A percentile compares a stretch with the other conserved stretches of the same genome.
Evolutionary conservation across 2,113 vertebrate species (phyloP).

Genomic region (Apodemus speciosus): DNA sequence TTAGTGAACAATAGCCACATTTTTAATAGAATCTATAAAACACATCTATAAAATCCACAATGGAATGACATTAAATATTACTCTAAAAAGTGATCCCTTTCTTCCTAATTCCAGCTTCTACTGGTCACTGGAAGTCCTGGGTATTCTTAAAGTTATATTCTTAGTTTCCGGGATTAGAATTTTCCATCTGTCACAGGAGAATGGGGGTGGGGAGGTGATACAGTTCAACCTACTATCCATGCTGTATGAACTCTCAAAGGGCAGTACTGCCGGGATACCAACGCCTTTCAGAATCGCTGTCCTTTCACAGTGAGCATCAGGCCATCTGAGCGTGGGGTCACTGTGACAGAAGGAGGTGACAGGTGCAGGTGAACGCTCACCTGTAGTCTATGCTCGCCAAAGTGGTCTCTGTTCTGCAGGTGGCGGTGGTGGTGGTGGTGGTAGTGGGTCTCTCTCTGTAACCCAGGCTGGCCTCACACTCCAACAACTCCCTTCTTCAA

Average conservation of each 20-base stretch:
- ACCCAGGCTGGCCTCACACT: neutral
- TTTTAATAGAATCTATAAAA: constrained; percentile 46
- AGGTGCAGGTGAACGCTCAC: neutral
- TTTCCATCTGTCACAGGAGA: neutral
- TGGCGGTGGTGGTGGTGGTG: too few species aligned
- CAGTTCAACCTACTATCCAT: neutral
- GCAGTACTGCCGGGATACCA: neutral
- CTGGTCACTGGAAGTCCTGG: neutral
- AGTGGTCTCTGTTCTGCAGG: neutral
- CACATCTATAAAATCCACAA: neutral
- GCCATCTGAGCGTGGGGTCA: neutral
- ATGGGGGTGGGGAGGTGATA: neutral
- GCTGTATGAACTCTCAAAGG: neutral
- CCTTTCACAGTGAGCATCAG: neutral
- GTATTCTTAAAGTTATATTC: neutral
- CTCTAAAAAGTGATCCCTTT: neutral
- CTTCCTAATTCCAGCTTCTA: neutral
- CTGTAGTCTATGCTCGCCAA: too few species aligned
- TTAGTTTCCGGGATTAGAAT: neutral
- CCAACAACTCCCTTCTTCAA: neutral
- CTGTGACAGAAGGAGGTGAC: neutral
- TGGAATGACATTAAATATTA: constrained; percentile 16
- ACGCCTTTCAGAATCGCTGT: neutral
- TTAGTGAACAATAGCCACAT: neutral
- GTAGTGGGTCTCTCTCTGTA: neutral